A percentile compares a stretch with the other conserved stretches of the same genome.
phyloP scores from a whole-genome alignment of 64 coral and sea anemone species.

The Acropora tenuis region DNA sequence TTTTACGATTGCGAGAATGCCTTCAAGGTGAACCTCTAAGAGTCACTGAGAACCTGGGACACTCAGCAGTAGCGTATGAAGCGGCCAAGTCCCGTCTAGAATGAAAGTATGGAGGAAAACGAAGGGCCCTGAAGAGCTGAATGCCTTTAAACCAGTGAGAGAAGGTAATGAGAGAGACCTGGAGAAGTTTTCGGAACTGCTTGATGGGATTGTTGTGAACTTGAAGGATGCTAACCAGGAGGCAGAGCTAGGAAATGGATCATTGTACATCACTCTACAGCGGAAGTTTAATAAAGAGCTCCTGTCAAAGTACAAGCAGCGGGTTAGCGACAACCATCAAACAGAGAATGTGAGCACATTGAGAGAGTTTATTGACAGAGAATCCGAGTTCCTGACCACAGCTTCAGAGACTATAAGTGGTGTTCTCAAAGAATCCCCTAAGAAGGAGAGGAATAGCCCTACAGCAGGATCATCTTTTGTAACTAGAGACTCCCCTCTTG shows the following conservation, averaged over 20 bases:
- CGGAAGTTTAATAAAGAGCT: not conserved
- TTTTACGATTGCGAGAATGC: no score
- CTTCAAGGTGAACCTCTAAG: no score
- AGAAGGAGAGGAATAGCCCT: not conserved
- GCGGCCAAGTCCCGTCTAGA: no score
- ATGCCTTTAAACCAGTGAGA: slow-evolving; percentile 34
- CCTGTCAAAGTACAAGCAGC: no score
- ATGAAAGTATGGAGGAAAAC: slow-evolving; percentile 42
- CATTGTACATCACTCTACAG: slow-evolving; percentile 45
- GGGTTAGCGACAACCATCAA: no score
- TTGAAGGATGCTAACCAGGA: slow-evolving; percentile 54
- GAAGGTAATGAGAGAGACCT: slow-evolving; percentile 60
- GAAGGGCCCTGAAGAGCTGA: slow-evolving; percentile 47
- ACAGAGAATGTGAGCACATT: no score
- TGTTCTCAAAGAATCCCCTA: not conserved
- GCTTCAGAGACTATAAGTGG: slow-evolving; percentile 46
- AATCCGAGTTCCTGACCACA: slow-evolving; percentile 60
- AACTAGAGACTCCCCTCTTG: not conserved
- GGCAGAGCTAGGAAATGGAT: slow-evolving; percentile 56
- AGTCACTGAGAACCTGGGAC: no score
- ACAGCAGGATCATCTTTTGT: not conserved
- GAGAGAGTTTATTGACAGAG: not conserved
- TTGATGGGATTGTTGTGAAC: slow-evolving; percentile 60
- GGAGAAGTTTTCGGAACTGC: slow-evolving; percentile 54
- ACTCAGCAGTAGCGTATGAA: no score